Evolutionary conservation across 37 sponge, comb jelly and placozoan genomes (phyloP).

Genomic region (Spongilla lacustris): DNA sequence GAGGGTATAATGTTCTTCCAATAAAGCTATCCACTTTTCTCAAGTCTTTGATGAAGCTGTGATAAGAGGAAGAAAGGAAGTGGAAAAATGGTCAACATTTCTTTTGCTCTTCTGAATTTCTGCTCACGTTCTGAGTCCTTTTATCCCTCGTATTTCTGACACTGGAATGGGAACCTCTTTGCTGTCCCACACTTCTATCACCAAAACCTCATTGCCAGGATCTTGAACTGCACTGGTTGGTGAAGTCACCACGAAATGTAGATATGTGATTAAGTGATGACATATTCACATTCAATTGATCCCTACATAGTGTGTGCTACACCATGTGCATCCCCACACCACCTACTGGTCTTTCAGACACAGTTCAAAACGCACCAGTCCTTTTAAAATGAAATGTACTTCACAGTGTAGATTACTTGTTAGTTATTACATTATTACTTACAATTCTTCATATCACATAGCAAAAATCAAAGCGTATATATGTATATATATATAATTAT

Average conservation of each 20-base stretch:
- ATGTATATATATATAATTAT: too few species aligned
- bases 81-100: background rate
- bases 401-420: background rate
- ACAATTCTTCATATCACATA: too few species aligned
- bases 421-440: background rate
- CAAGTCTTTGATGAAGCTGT: conserved; percentile 16
- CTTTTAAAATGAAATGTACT: background rate
- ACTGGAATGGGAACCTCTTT: conserved; percentile 6
- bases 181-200: conserved; percentile 62
- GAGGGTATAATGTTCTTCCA: conserved; percentile 52
- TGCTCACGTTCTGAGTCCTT: conserved; percentile 45
- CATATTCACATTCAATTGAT: background rate
- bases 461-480: too few species aligned
- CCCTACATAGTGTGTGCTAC: background rate
- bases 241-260: too few species aligned
- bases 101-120: background rate
- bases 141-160: conserved; percentile 23
- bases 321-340: background rate
- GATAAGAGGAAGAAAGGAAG: background rate
- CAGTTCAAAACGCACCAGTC: background rate
- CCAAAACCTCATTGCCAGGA: conserved; percentile 44
- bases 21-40: conserved; percentile 57
- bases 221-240: conserved; percentile 19
- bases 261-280: background rate
- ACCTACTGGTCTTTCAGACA: background rate